phyloP scores from a whole-genome alignment of 2,797 vertebrate species.

The Pteronotus mesoamericanus region DNA sequence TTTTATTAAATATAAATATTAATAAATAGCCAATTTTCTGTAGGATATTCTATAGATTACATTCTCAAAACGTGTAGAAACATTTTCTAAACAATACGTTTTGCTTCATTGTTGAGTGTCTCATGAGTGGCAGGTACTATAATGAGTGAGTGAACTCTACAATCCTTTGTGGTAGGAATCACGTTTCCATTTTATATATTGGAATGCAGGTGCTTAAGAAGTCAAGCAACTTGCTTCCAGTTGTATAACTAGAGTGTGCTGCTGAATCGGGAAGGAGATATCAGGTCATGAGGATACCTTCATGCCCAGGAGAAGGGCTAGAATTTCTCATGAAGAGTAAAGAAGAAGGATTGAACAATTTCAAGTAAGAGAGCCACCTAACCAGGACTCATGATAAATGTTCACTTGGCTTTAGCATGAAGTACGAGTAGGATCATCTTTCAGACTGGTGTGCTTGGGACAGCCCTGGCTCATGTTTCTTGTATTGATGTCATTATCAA shows the following conservation, averaged over 20 bases:
- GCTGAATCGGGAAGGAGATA: background rate
- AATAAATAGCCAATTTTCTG: background rate
- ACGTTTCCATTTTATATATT: background rate
- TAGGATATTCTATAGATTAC: background rate
- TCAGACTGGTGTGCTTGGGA: background rate
- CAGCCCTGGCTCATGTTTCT: background rate
- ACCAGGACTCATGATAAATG: background rate
- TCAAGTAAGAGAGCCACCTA: background rate
- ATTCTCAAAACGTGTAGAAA: background rate
- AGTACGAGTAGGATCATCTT: background rate
- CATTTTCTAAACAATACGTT: background rate
- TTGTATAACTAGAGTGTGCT: fast-evolving
- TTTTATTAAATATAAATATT: background rate
- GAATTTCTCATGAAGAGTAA: background rate
- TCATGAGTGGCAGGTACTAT: too few relatives aligned
- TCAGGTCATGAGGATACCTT: background rate
- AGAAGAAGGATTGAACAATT: background rate
- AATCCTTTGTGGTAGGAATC: background rate
- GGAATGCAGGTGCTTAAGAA: background rate
- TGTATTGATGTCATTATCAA: background rate
- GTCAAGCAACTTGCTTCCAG: background rate
- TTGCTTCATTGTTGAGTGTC: background rate
- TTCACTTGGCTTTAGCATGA: background rate
- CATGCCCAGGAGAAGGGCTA: background rate
- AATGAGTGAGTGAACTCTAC: fast-evolving